Base-by-base conservation (phyloP, 1,140 invertebrate species). In the Drosophila fuyamai region DNA sequence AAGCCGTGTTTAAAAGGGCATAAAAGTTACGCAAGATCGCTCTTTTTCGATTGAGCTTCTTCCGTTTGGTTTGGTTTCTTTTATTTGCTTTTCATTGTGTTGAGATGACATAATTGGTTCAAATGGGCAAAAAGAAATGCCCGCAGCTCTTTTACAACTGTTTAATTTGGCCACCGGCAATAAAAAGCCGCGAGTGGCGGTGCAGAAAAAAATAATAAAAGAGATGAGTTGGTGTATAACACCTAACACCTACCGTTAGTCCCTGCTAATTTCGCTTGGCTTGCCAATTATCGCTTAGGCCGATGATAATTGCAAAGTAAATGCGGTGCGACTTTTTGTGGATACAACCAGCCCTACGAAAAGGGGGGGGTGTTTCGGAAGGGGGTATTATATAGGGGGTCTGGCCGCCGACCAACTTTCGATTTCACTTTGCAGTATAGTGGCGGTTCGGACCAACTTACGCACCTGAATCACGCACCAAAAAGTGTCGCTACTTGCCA, bases 51-150 rank as follows among this genome's bases (percentile, higher is more conserved):
- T 71, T 6, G 67, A 58, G 67, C 67, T 50, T 71, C 66, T 71
- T 70, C 66, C 65, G 67, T 71, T 56, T n/a, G 36, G 48, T 66
- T 58, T 65, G 35, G 44, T 44, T 62, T 62, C 18, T 32, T 41
- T 47, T 48, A 29, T 66, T 66, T 50, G 44, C 13, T 63, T 14
- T 67, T 67, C 67, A 72, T 71, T 71, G 68, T 72, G 43, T 54
- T 29, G 32, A 73, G 62, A 68, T 81, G 80, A 82, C 79, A 81
- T 81, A 81, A 81, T 58, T 83, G 61, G 68, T 62, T 48, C 61
- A 82, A 41, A 76, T 57, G 65, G 51, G 48, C 66, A 10, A 18
- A 53, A 56, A 41, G 48, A 56, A 71, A 71, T 56, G 63, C 62
- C 27, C 27, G 50, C 35, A 23, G 51, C 67, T 35, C 63, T 35